phyloP scores from a whole-genome alignment of 37 sponge, comb jelly and placozoan genomes.

The Oscarella lobularis region DNA sequence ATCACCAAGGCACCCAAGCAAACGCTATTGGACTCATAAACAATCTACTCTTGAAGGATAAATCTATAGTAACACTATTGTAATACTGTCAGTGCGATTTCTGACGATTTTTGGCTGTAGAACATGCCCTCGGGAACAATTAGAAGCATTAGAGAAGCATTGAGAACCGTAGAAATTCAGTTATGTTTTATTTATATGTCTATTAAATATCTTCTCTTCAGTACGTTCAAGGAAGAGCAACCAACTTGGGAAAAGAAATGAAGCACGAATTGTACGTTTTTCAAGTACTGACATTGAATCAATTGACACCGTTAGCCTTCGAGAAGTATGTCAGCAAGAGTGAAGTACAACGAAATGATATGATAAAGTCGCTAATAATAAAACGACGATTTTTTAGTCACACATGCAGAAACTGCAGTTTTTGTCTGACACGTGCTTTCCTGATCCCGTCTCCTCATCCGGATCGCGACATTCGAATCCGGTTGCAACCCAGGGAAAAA shows the following conservation, averaged over 20 bases:
- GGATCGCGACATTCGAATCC: not conserved
- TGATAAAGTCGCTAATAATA: too few relatives aligned
- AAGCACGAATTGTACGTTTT: not conserved
- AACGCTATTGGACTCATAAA: not conserved
- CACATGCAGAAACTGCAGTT: slow-evolving; percentile 39
- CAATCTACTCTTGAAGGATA: not conserved
- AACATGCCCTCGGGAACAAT: too few relatives aligned
- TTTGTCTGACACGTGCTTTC: slow-evolving; percentile 46
- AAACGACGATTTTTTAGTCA: not conserved
- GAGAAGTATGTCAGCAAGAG: not conserved
- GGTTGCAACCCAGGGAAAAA: slow-evolving; percentile 51
- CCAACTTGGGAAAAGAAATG: not conserved
- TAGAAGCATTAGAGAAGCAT: not conserved
- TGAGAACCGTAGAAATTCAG: not conserved
- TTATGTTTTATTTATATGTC: too few relatives aligned
- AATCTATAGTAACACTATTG: too few relatives aligned
- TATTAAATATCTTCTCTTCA: too few relatives aligned
- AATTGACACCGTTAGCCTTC: not conserved
- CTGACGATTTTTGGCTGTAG: too few relatives aligned
- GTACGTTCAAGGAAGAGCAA: not conserved
- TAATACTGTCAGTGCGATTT: too few relatives aligned
- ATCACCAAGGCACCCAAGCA: not conserved
- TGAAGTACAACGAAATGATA: not conserved
- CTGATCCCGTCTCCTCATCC: slow-evolving; percentile 41
- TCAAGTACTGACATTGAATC: not conserved